Conservation (phyloP, 2,113 vertebrate genomes). For the Phyllopteryx taeniolatus region DNA sequence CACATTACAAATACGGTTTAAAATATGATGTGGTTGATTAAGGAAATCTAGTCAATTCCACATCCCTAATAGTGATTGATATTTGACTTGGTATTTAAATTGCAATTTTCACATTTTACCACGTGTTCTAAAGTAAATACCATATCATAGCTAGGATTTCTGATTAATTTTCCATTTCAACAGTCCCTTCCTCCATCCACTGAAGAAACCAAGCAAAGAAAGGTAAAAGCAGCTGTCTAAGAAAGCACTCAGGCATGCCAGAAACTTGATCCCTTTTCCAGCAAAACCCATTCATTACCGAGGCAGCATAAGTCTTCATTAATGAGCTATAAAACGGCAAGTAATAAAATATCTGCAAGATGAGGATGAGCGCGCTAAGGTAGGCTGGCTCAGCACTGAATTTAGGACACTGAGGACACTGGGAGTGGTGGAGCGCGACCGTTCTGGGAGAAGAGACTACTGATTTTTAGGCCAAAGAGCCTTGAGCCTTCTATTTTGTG, state of each 20-base stretch:
- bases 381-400: constrained; percentile 39
- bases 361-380: constrained; percentile 52
- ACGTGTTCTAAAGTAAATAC: not conserved
- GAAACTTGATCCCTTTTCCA: constrained; percentile 65
- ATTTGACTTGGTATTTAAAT: not conserved
- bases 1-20: no score
- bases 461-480: constrained; percentile 6
- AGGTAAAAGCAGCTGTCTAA: constrained; percentile 64
- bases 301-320: constrained; percentile 65
- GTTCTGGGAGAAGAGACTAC: not conserved
- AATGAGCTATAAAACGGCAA: constrained; percentile 72
- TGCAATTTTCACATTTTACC: not conserved
- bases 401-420: constrained; percentile 9
- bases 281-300: constrained; percentile 63
- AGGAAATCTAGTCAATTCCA: no score
- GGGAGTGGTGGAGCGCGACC: not conserved
- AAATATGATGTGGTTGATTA: no score
- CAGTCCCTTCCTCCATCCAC: constrained; percentile 45
- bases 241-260: constrained; percentile 58
- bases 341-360: constrained; percentile 68
- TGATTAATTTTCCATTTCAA: constrained; percentile 41
- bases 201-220: constrained; percentile 51
- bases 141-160: constrained; percentile 19
- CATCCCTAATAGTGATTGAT: no score
- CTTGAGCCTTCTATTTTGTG: constrained; percentile 18